Percentiles rank a stretch among this genome's conserved stretches.
These are phyloP conservation scores for Dastarcus helophoroides DNA, from an alignment of 2,888 invertebrate species.

Conservation along the genomic window DNA sequence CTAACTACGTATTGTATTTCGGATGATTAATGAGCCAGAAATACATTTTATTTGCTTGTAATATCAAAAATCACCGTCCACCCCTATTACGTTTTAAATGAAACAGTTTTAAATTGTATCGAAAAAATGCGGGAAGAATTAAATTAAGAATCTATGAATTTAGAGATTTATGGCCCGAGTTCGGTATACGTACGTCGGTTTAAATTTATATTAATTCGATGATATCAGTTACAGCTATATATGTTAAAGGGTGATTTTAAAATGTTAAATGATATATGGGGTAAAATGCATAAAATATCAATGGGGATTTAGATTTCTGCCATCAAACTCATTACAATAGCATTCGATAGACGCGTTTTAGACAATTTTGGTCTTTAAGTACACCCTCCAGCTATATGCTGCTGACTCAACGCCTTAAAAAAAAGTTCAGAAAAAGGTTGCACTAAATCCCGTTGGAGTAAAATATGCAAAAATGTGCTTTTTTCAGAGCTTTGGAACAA, in stretches of 20 bases:
- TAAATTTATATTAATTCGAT: constrained; percentile 7
- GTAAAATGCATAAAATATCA: neutral
- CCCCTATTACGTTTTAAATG: constrained; percentile 9
- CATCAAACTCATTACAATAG: too few relatives aligned
- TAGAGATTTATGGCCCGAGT: constrained; percentile 9
- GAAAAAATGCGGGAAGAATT: constrained; percentile 9
- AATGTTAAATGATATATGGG: constrained; percentile 9
- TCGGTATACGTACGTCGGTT: constrained; percentile 3
- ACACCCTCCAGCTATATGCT: too few relatives aligned
- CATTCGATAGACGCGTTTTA: too few relatives aligned
- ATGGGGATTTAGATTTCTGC: too few relatives aligned
- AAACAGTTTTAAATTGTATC: constrained; percentile 11
- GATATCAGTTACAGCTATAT: constrained; percentile 11
- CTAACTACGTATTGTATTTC: constrained; percentile 21
- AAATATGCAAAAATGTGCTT: too few relatives aligned
- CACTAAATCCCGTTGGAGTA: too few relatives aligned
- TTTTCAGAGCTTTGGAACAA: too few relatives aligned
- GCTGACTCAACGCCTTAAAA: too few relatives aligned
- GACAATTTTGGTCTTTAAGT: too few relatives aligned
- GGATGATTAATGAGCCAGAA: constrained; percentile 29
- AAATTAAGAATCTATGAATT: constrained; percentile 7
- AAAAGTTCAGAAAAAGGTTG: too few relatives aligned
- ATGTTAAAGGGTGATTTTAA: constrained; percentile 9
- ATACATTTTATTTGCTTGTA: constrained; percentile 13
- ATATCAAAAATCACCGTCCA: constrained; percentile 11